phyloP scores from a whole-genome alignment of 2,888 invertebrate genomes.

The Xestia ashworthii region DNA sequence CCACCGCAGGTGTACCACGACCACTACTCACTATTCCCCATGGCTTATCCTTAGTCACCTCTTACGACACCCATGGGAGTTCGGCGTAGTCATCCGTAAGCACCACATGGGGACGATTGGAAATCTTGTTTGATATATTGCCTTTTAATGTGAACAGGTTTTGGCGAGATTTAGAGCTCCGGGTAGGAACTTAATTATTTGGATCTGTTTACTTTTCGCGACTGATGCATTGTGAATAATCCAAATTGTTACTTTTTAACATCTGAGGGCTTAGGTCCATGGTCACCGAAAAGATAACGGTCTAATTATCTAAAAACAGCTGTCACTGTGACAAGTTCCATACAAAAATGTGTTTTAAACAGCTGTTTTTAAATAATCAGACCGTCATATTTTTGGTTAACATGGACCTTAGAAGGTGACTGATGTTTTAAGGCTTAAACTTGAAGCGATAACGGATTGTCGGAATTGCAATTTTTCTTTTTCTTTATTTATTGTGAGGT shows the following conservation, averaged over 20 bases:
- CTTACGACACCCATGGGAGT: slow-evolving; percentile 60
- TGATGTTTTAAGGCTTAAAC: too few species aligned
- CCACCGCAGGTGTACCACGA: slow-evolving; percentile 28
- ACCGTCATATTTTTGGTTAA: too few species aligned
- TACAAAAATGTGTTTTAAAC: too few species aligned
- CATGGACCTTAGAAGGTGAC: too few species aligned
- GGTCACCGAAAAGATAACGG: too few species aligned
- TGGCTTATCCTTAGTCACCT: slow-evolving; percentile 49
- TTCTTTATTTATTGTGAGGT: too few species aligned
- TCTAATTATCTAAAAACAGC: too few species aligned
- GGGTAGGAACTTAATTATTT: neutral
- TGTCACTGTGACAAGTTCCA: too few species aligned
- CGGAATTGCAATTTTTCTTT: neutral
- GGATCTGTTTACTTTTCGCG: neutral
- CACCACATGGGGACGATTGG: slow-evolving; percentile 51
- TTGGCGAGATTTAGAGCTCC: slow-evolving; percentile 23
- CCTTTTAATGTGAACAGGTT: slow-evolving; percentile 48
- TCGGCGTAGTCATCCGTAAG: slow-evolving; percentile 46
- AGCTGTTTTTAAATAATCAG: too few species aligned
- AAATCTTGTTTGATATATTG: slow-evolving; percentile 62
- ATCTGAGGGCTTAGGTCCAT: neutral
- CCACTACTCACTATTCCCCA: slow-evolving; percentile 33
- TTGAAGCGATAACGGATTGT: neutral
- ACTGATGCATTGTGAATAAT: neutral
- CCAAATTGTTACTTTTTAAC: neutral